These are phyloP conservation scores for Halcyon smyrnensis DNA, from an alignment of 2,797 vertebrate species.

Conservation along the genomic window DNA sequence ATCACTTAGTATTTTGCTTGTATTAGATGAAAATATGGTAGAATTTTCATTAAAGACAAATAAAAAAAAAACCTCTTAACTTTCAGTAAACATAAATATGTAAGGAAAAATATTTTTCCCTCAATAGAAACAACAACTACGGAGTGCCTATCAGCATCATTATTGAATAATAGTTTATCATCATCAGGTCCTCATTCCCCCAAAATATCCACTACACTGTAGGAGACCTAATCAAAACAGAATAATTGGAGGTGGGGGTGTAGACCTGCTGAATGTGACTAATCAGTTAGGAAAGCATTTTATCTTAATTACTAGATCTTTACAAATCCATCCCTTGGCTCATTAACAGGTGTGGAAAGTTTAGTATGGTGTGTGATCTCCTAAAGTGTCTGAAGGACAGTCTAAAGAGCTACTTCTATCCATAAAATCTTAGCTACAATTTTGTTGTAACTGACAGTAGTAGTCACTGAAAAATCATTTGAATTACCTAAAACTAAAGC, in stretches of 20 bases:
- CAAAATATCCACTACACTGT: background rate
- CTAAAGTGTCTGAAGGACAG: background rate
- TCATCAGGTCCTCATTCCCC: background rate
- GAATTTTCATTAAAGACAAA: background rate
- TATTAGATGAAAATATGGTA: background rate
- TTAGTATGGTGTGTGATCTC: background rate
- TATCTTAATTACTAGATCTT: background rate
- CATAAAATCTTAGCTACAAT: background rate
- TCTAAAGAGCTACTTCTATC: background rate
- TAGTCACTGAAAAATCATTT: background rate
- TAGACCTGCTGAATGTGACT: background rate
- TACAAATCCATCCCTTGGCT: background rate
- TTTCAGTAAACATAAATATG: background rate
- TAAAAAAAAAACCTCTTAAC: background rate
- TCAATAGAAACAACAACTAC: background rate
- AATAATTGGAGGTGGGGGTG: fast-evolving
- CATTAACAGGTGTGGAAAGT: background rate
- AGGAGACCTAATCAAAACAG: background rate
- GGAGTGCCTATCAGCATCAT: background rate
- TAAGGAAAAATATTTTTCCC: background rate
- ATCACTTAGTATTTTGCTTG: background rate
- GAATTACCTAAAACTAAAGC: background rate
- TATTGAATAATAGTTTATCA: background rate
- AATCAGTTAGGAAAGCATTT: background rate
- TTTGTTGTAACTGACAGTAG: background rate